Conservation (phyloP, 37 sponge, comb jelly and placozoan species). For the Halisarca cf. caerulea region DNA sequence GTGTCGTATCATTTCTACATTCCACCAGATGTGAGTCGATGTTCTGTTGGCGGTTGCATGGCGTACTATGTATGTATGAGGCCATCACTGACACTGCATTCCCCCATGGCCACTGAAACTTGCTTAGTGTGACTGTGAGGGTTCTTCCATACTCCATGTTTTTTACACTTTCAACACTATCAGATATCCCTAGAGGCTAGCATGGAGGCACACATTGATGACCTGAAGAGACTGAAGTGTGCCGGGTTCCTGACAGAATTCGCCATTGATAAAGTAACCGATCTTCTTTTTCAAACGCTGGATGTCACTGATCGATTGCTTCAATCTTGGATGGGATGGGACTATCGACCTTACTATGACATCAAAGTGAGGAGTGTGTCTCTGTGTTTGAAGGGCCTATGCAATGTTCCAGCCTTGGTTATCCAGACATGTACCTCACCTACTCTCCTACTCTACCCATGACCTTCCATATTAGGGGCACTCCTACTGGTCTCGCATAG, state of each 20-base stretch:
- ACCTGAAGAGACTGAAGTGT: slow-evolving; percentile 69
- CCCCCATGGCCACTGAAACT: not conserved
- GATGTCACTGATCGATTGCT: slow-evolving; percentile 57
- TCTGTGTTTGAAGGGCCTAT: too few relatives aligned
- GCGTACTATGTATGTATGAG: too few relatives aligned
- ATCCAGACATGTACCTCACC: too few relatives aligned
- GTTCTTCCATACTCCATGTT: not conserved
- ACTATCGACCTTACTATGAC: slow-evolving; percentile 72
- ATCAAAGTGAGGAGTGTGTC: slow-evolving; percentile 58
- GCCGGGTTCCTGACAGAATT: slow-evolving; percentile 50
- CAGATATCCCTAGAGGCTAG: slow-evolving; percentile 40
- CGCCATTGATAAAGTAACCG: not conserved
- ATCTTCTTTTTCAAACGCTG: slow-evolving; percentile 35
- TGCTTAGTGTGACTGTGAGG: not conserved
- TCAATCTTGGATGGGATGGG: slow-evolving; percentile 90
- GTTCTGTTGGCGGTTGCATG: not conserved
- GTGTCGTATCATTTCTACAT: slow-evolving; percentile 86
- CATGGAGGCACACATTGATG: slow-evolving; percentile 46
- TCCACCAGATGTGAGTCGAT: slow-evolving; percentile 63
- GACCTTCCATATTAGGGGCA: too few relatives aligned
- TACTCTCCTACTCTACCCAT: too few relatives aligned
- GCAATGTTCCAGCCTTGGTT: not conserved
- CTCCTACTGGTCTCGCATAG: too few relatives aligned
- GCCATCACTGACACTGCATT: too few relatives aligned
- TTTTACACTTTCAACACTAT: too few relatives aligned